These are phyloP conservation scores for Kryphioiulus occultus DNA, from an alignment of 2,888 invertebrate species.

Conservation along the genomic window DNA sequence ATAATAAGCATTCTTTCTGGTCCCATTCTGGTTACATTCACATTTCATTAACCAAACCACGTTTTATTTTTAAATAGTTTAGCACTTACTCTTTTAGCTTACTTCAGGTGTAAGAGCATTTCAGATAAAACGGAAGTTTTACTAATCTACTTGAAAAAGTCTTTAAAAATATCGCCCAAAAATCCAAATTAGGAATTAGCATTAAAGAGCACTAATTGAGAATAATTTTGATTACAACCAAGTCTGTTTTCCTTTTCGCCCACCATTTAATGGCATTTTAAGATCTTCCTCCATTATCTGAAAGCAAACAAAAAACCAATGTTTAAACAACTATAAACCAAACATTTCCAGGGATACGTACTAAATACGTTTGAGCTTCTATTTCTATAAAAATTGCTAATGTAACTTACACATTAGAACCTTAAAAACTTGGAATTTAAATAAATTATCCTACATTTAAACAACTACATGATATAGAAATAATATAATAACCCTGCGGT, in stretches of 20 bases:
- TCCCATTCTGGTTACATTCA: not conserved
- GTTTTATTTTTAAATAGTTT: not conserved
- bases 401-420: not conserved
- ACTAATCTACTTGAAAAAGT: not conserved
- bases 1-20: not conserved
- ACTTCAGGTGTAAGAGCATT: not conserved
- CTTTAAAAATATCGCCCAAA: not conserved
- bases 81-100: not conserved
- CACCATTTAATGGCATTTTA: slow-evolving; percentile 47
- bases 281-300: slow-evolving; percentile 46
- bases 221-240: slow-evolving; percentile 43
- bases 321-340: not conserved
- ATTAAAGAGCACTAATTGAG: not conserved
- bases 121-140: not conserved
- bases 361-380: not conserved
- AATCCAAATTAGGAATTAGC: not conserved
- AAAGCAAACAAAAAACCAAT: not conserved
- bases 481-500: not conserved
- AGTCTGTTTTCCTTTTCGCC: slow-evolving; percentile 47
- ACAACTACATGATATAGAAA: not conserved
- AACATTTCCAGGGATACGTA: not conserved
- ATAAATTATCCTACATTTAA: not conserved
- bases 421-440: not conserved
- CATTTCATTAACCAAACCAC: not conserved
- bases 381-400: not conserved